Base-by-base conservation (phyloP, 64 coral and sea anemone genomes). In the Montipora sp. region DNA sequence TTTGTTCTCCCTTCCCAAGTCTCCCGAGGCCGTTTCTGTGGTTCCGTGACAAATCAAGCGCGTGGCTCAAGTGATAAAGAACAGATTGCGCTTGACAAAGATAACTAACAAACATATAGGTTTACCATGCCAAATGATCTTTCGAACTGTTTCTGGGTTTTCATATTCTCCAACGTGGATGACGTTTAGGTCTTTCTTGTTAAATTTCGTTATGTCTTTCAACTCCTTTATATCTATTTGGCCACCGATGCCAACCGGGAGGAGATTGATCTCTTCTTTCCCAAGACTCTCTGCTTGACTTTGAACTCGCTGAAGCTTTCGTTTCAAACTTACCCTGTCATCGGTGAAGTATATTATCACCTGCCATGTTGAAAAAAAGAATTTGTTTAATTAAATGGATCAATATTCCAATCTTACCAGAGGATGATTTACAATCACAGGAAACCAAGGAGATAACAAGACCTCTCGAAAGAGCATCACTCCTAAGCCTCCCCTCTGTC, bases 111-210 rank as follows among this genome's bases (percentile, higher is more conserved):
- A 66, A 14, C 16, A 18, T 4, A 66, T 14, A 15, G 61, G 12
- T 66, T 71, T 80, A 80, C 78, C 78, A 22, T 59, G 78, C 78
- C 49, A 58, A 80, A 80, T 80, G 15, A 8, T 55, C 50, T 12
- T 80, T 22, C 19, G 4, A 8, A 80, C 51, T 0, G 5, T 58
- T 0, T 58, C n/a, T 58, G 78, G 78, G 2, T 80, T 80, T 58
- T 80, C n/a, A 8, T 5, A 80, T 59, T 59, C 50, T 13, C 50
- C 21, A 59, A 80, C 49, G n/a, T 80, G 78, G 8, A 80, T 80
- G 50, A 80, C 20, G 2, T 15, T 15, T 3, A 63, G 14, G 60
- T 15, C 60, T 63, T 80, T 18, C 3, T 13, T 8, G 22, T 19
- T 24, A 23, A 24, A 1, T 20, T 14, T 22, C 1, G n/a, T 36